These are phyloP conservation scores for Phlogophora meticulosa DNA, from an alignment of 2,888 invertebrate genomes.

Conservation along the genomic window DNA sequence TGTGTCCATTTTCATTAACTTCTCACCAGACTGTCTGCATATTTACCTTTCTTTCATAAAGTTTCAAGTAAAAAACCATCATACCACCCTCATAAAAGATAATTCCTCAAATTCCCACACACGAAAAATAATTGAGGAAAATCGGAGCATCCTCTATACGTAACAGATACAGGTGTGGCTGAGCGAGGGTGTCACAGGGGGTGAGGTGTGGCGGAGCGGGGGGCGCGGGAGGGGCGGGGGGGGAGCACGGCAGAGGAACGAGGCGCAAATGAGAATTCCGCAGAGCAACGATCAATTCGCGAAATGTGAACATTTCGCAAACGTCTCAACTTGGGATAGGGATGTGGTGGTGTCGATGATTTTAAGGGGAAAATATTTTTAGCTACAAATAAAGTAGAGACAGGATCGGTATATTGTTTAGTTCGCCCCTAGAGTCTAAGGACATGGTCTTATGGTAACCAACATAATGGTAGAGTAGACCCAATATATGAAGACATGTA, in stretches of 20 bases:
- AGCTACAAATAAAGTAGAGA: too few species aligned
- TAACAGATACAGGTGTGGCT: conserved; percentile 73
- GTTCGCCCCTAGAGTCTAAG: too few species aligned
- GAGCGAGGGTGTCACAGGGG: conserved; percentile 44
- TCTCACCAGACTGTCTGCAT: too few species aligned
- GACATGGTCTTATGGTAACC: too few species aligned
- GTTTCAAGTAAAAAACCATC: too few species aligned
- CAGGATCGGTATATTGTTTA: too few species aligned
- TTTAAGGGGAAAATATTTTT: not conserved
- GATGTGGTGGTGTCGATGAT: conserved; percentile 54
- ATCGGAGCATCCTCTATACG: conserved; percentile 46
- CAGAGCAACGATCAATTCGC: conserved; percentile 88
- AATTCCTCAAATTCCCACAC: conserved; percentile 8
- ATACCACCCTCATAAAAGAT: not conserved
- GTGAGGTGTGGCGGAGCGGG: conserved; percentile 20
- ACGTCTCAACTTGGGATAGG: conserved; percentile 88
- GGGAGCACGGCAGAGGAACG: conserved; percentile 49
- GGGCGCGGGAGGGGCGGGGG: conserved; percentile 20
- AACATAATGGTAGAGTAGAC: too few species aligned
- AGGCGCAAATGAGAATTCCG: conserved; percentile 89
- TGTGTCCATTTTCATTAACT: too few species aligned
- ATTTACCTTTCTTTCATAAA: too few species aligned
- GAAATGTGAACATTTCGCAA: conserved; percentile 91
- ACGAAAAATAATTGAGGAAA: conserved; percentile 5
- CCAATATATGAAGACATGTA: too few species aligned